Conservation (phyloP, 2,888 invertebrate species). For the Dascillus cervinus region DNA sequence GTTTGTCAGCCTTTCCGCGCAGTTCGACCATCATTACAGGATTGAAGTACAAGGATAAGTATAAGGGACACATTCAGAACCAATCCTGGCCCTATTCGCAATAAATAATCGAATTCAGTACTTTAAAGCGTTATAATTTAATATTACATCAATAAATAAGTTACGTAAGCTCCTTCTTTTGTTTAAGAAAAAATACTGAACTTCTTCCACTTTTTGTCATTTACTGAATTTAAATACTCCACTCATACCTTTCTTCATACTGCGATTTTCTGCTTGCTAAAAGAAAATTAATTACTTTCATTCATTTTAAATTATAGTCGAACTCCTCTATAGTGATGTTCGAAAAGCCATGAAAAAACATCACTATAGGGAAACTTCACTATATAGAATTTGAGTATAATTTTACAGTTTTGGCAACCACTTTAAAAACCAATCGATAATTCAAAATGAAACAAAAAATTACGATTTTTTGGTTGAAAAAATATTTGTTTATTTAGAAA, state of each 20-base stretch:
- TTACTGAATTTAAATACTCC: constrained; percentile 61
- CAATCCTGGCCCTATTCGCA: constrained; percentile 49
- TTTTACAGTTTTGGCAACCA: too few relatives aligned
- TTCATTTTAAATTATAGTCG: neutral
- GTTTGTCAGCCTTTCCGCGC: constrained; percentile 76
- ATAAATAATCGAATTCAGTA: constrained; percentile 15
- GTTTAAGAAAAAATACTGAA: neutral
- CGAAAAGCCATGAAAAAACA: too few relatives aligned
- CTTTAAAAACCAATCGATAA: too few relatives aligned
- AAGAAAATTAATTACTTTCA: constrained; percentile 6
- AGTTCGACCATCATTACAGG: constrained; percentile 80
- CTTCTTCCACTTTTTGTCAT: constrained; percentile 33
- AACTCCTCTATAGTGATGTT: too few relatives aligned
- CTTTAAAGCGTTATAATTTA: neutral
- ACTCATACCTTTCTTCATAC: constrained; percentile 52
- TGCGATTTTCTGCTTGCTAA: constrained; percentile 54
- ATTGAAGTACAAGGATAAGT: constrained; percentile 73
- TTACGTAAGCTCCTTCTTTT: neutral
- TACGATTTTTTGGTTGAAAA: too few relatives aligned
- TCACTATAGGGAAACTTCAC: too few relatives aligned
- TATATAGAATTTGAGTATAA: too few relatives aligned
- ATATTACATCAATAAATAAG: neutral
- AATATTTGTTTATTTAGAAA: too few relatives aligned
- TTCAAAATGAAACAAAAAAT: too few relatives aligned
- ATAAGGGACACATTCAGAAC: constrained; percentile 61